Evolutionary conservation across 2,888 invertebrate genomes (phyloP), one percentile per base, ranked within the genome.

Genomic region (Hyposoter didymator): DNA sequence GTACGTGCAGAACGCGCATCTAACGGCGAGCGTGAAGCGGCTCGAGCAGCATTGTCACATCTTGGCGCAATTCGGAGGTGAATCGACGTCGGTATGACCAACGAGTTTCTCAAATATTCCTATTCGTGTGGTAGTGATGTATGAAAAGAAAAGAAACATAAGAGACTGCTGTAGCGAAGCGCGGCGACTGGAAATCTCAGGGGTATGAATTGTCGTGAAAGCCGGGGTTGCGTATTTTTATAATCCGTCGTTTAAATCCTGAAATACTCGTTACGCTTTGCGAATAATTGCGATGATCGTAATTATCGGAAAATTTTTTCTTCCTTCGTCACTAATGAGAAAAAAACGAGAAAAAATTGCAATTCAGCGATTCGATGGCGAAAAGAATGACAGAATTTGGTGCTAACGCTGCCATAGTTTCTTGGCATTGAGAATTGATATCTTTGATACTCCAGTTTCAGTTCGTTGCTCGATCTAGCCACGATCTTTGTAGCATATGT

Each of bases 1-100:
- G 85, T 98, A 97, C 94, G 96, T 97, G 74, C 98, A 98, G 94
- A 98, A 98, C 94, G 96, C 97, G 78, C 96, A 97, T 93, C 95
- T 98, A 83, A 95, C 96, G 83, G 96, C 96, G 28, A 96, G 95
- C 78, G 94, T 96, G 28, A 95, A 95, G 91, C 94, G 95, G 82
- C 93, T 95, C 45, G 95, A 96, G 91, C 95, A 95, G 90, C 95
- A 95, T 89, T 95, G 94, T 90, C 94, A 95, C 86, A 93, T 95
- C 89, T 90, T 95, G 87, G 93, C 94, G 45, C 94, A 95, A 88
- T 94, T 93, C 87, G 92, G 91, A 82, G 90, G 92, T 55, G 94
- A 93, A 86, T 92, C 93, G 62, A 94, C 93, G 87, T 94, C 94
- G 66, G 94, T 94, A 88, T 94, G 91, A 93, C 90, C 87, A 78